A percentile compares a stretch with the other conserved stretches of the same genome.
Evolutionary conservation across 1,140 invertebrate species (phyloP).

Genomic region (Trichonephila clavata): DNA sequence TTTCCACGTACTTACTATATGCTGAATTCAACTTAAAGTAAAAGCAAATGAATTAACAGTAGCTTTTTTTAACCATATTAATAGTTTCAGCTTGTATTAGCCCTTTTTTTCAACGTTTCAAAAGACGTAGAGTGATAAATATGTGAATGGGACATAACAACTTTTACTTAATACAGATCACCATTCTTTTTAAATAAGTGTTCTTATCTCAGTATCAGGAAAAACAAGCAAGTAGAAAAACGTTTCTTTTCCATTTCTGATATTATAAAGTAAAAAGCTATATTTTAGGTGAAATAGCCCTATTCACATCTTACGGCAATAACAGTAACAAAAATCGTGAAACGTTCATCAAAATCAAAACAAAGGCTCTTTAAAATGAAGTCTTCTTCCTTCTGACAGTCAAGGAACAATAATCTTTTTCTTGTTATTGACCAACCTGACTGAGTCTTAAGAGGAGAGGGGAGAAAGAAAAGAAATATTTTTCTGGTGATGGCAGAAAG

Average conservation of each 20-base stretch:
- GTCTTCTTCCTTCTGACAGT: neutral
- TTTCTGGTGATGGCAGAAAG: neutral
- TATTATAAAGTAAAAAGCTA: neutral
- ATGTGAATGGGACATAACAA: no score
- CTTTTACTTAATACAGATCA: no score
- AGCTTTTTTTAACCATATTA: no score
- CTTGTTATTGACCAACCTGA: neutral
- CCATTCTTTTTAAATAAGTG: no score
- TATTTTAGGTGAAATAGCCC: neutral
- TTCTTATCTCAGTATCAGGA: no score
- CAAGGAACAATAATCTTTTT: slow-evolving; percentile 12
- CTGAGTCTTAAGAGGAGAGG: neutral
- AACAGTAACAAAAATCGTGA: neutral
- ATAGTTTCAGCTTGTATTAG: no score
- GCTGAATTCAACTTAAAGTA: no score
- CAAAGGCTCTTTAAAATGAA: neutral
- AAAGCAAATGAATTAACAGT: no score
- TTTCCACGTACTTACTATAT: no score
- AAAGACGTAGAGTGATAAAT: no score
- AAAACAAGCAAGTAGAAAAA: no score
- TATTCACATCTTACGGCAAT: neutral
- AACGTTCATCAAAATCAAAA: slow-evolving; percentile 36
- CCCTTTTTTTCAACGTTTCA: no score
- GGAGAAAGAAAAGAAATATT: neutral
- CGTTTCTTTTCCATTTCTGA: neutral